These are phyloP conservation scores for Fopius arisanus DNA, from an alignment of 1,140 invertebrate genomes.

Conservation along the genomic window DNA sequence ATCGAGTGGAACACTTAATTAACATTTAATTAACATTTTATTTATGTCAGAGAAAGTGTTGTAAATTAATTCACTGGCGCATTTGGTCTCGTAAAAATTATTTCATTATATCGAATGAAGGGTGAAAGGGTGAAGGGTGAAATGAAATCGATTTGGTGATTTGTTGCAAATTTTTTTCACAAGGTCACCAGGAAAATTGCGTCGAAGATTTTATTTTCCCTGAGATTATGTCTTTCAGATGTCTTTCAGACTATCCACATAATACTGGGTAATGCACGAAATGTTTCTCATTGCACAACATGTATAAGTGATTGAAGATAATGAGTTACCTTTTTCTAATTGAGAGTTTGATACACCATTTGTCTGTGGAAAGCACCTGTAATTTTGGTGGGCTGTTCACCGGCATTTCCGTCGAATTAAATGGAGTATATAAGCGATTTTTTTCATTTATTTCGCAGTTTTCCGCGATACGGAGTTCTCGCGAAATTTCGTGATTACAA, in stretches of 20 bases:
- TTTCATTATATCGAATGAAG: too few species aligned
- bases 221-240: neutral
- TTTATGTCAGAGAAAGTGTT: too few species aligned
- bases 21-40: too few species aligned
- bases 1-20: too few species aligned
- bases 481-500: neutral
- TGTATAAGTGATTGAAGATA: neutral
- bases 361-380: neutral
- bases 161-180: too few species aligned
- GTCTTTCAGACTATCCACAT: neutral
- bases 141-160: too few species aligned
- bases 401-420: neutral
- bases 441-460: neutral
- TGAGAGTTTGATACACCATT: neutral
- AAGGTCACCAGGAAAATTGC: neutral
- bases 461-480: neutral
- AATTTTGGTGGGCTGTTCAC: neutral
- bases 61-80: too few species aligned
- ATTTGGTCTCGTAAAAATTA: too few species aligned
- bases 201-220: neutral
- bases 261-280: neutral
- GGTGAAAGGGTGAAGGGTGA: too few species aligned
- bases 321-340: neutral
- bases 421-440: neutral
- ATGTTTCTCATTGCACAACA: neutral